These are phyloP conservation scores for Merluccius polli DNA, from an alignment of 2,797 vertebrate species.

Conservation along the genomic window DNA sequence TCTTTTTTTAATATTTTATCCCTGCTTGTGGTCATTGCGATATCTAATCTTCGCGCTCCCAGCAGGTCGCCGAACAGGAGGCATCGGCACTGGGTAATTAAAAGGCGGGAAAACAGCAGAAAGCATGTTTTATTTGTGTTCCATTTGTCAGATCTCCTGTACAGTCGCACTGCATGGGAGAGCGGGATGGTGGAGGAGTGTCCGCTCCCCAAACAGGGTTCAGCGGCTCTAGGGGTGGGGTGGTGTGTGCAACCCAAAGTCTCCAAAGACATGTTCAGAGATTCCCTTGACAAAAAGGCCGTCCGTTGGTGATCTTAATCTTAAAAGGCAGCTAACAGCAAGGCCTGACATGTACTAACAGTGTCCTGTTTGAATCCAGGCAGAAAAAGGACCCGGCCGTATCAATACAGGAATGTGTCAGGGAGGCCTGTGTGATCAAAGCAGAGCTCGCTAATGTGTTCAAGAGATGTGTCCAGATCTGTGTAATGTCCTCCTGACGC, in stretches of 20 bases:
- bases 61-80: conserved; percentile 71
- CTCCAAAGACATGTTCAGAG: conserved; percentile 72
- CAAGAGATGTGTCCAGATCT: conserved; percentile 44
- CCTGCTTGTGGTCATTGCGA: background rate
- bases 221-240: conserved; percentile 46
- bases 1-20: background rate
- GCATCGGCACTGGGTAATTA: conserved; percentile 73
- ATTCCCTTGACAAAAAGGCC: conserved; percentile 56
- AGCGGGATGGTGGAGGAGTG: conserved; percentile 33
- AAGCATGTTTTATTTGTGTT: conserved; percentile 69
- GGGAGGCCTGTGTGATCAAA: conserved; percentile 75
- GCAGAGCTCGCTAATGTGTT: conserved; percentile 61
- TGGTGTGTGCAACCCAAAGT: conserved; percentile 27
- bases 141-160: conserved; percentile 77
- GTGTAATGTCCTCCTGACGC: conserved; percentile 4
- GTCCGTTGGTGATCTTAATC: conserved; percentile 18
- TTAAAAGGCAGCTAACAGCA: conserved; percentile 77
- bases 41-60: conserved; percentile 37
- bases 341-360: conserved; percentile 86
- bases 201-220: background rate
- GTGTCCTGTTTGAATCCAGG: conserved; percentile 81
- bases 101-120: conserved; percentile 62
- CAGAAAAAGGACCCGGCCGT: conserved; percentile 86
- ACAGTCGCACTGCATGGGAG: conserved; percentile 58
- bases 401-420: conserved; percentile 77